Base-by-base conservation (phyloP, 2,888 invertebrate genomes). In the Uloborus plumipes region DNA sequence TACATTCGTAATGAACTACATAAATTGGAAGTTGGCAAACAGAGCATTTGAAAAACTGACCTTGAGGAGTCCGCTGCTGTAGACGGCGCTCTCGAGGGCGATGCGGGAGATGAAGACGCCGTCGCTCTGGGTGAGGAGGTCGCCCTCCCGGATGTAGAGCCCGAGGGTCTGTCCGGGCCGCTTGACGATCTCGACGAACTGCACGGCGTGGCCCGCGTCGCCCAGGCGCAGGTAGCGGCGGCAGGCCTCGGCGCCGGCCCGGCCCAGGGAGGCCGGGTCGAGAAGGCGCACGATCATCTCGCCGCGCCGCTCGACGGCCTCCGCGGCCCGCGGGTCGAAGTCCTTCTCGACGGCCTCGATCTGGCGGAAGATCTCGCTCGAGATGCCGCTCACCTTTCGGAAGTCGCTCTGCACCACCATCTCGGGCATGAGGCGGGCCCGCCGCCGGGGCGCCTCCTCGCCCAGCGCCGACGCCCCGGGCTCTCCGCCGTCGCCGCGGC, bases 71-170 rank as follows among this genome's bases (percentile, higher is more conserved):
- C 98, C 98, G 88, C 97, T 97, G 91, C 97, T 97, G 90, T 97
- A 97, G 59, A 98, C 97, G 50, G 98, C 97, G 65, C 97, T 97
- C 90, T 98, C 98, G 87, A 97, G 92, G 51, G 99, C 99, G 89
- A 97, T 95, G 87, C 95, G 91, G 14, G 99, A 99, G 90, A 99
- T 98, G 91, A 99, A 99, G 84, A 99, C 99, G 62, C 99, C 99
- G 88, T 98, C 97, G 66, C 93, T 93, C 84, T 97, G 92, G 88
- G 97, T 96, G 74, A 95, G 93, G 15, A 98, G 99, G 88, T 99
- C 98, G n/a, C 99, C 98, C 88, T 99, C 99, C 53, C 98, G 92
- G 88, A 99, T 98, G 90, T 99, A 99, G 83, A 99, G 92, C 55
- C 99, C 99, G 85, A 99, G 91, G 47, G 98, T 98, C 90, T 99